Percentiles rank a stretch among this genome's conserved stretches.
Evolutionary conservation across 1,140 invertebrate genomes (phyloP).

Genomic region (Atta colombica): DNA sequence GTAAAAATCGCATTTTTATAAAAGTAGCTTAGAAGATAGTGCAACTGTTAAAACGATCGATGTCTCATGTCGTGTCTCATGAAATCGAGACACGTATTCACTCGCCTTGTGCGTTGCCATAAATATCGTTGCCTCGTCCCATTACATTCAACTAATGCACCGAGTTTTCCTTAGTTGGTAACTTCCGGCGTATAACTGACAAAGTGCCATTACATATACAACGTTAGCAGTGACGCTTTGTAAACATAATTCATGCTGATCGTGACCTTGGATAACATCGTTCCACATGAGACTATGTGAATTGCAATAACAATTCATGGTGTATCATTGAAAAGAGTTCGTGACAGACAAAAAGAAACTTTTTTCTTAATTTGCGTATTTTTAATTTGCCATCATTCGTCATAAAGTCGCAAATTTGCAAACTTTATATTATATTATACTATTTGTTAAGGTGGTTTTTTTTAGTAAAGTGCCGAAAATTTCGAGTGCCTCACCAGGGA

Average conservation of each 20-base stretch:
- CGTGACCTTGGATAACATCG: constrained; percentile 67
- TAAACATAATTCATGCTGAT: constrained; percentile 75
- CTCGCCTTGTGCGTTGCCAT: constrained; percentile 71
- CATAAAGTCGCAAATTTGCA: neutral
- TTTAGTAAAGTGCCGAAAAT: too few relatives aligned
- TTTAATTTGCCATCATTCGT: neutral
- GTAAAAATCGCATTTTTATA: neutral
- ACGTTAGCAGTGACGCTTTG: constrained; percentile 59
- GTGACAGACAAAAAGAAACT: neutral
- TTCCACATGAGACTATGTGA: constrained; percentile 33
- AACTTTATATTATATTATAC: neutral
- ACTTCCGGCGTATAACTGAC: constrained; percentile 77
- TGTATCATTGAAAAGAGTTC: constrained; percentile 18
- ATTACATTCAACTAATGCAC: constrained; percentile 75
- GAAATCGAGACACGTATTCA: constrained; percentile 72
- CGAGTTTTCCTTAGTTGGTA: constrained; percentile 79
- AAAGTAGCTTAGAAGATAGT: neutral
- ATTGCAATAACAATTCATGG: constrained; percentile 13
- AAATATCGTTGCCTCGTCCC: constrained; percentile 69
- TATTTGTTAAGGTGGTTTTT: neutral
- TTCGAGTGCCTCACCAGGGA: too few relatives aligned
- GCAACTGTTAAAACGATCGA: constrained; percentile 10
- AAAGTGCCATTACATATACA: constrained; percentile 59
- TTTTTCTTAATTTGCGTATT: neutral
- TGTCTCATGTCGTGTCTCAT: constrained; percentile 11